Conservation (phyloP, 1,140 invertebrate genomes). For the Megalonaias nervosa region DNA sequence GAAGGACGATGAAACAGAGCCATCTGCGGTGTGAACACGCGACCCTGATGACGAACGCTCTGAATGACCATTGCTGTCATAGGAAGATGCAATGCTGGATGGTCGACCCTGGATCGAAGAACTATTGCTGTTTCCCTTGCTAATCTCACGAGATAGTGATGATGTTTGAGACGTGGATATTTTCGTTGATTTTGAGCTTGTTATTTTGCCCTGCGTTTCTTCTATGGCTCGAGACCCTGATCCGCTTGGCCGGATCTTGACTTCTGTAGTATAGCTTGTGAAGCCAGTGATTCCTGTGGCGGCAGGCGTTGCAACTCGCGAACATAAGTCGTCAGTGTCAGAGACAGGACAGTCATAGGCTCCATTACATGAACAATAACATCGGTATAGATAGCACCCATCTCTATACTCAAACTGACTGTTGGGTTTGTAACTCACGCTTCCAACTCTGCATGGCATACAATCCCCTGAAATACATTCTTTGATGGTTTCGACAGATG, state of each 20-base stretch:
- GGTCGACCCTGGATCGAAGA: no score
- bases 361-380: constrained; percentile 46
- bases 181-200: constrained; percentile 3
- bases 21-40: no score
- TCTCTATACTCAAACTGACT: constrained; percentile 41
- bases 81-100: no score
- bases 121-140: no score
- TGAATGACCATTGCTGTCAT: no score
- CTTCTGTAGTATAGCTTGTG: background rate
- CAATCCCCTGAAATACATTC: constrained; percentile 40
- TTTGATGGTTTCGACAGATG: constrained; percentile 1
- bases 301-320: background rate
- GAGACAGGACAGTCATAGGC: constrained; percentile 42
- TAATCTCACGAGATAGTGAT: constrained; percentile 5
- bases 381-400: constrained; percentile 46
- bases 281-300: constrained; percentile 13
- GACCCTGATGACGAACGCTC: no score
- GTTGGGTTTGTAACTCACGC: constrained; percentile 28
- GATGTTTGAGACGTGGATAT: constrained; percentile 18
- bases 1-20: no score
- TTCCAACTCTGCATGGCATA: constrained; percentile 39
- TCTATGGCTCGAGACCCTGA: background rate
- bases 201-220: background rate
- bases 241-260: background rate
- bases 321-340: constrained; percentile 34